phyloP scores from a whole-genome alignment of 2,888 invertebrate genomes.

The Diabrotica balteata region DNA sequence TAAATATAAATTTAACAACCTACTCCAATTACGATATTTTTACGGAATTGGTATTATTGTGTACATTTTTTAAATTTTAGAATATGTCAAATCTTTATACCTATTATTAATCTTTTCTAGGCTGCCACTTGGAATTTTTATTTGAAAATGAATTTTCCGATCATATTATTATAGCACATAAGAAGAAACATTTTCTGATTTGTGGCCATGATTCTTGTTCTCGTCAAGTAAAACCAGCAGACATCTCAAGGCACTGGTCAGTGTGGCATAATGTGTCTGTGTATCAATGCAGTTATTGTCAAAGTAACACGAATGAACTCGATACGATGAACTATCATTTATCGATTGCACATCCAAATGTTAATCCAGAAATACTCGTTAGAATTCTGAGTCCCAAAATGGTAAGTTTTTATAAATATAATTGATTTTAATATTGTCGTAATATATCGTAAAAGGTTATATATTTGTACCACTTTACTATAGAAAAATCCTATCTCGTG shows the following conservation, averaged over 20 bases:
- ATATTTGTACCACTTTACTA: too few relatives aligned
- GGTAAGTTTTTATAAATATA: conserved; percentile 19
- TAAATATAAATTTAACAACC: too few relatives aligned
- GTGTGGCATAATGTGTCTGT: conserved; percentile 58
- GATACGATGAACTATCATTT: conserved; percentile 40
- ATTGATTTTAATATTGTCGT: too few relatives aligned
- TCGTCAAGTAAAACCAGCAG: conserved; percentile 40
- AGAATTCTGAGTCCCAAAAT: conserved; percentile 26
- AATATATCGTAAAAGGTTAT: too few relatives aligned
- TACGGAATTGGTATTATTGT: too few relatives aligned
- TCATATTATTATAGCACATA: conserved; percentile 52
- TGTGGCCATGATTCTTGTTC: conserved; percentile 43
- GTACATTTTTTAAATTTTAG: too few relatives aligned
- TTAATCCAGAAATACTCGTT: conserved; percentile 38
- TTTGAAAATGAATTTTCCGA: conserved; percentile 45
- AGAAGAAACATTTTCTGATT: conserved; percentile 52
- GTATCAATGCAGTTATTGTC: conserved; percentile 48
- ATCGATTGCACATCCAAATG: conserved; percentile 36
- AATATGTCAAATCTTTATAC: too few relatives aligned
- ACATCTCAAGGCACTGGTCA: conserved; percentile 62
- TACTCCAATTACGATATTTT: too few relatives aligned
- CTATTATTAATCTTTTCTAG: conserved; percentile 26
- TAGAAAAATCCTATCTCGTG: too few relatives aligned
- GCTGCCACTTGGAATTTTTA: conserved; percentile 44
- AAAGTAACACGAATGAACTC: conserved; percentile 33